Evolutionary conservation across 2,113 vertebrate genomes (phyloP).

Genomic region (human): DNA sequence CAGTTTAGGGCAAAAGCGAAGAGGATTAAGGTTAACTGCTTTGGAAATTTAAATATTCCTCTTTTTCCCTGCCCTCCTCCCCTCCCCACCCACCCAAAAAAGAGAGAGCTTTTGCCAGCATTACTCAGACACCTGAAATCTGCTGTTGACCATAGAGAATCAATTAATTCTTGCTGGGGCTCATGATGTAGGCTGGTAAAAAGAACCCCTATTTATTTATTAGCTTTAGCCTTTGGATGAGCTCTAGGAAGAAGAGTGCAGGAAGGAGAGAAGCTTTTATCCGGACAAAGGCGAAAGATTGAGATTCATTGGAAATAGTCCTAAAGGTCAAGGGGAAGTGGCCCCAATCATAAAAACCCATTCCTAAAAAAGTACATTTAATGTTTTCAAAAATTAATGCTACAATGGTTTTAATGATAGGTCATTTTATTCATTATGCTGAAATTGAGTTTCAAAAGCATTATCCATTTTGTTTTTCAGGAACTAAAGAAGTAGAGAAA

Average conservation of each 20-base stretch:
- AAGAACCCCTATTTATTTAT: not conserved
- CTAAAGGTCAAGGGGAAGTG: constrained; percentile 39
- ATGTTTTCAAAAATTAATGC: constrained; percentile 7
- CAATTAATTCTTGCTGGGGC: not conserved
- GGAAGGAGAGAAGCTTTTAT: constrained; percentile 26
- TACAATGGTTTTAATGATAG: not conserved
- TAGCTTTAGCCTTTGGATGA: not conserved
- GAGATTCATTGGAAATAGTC: constrained; percentile 38
- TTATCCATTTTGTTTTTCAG: not conserved
- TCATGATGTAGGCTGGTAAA: not conserved
- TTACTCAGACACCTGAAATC: constrained; percentile 31
- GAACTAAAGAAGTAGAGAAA: not conserved
- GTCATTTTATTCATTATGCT: constrained; percentile 27
- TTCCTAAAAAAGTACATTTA: constrained; percentile 17
- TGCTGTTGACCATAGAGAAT: constrained; percentile 6
- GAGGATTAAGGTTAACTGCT: not conserved
- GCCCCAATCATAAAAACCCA: constrained; percentile 47
- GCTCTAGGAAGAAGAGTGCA: not conserved
- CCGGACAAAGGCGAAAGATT: constrained; percentile 8
- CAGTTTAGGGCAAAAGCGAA: not conserved
- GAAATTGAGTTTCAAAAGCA: constrained; percentile 10
- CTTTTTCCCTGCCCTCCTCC: not conserved
- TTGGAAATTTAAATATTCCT: constrained; percentile 18
- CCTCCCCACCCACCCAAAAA: not conserved
- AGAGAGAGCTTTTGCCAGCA: not conserved